Evolutionary conservation across 2,888 invertebrate species (phyloP).

Genomic region (Drosophila atripex): DNA sequence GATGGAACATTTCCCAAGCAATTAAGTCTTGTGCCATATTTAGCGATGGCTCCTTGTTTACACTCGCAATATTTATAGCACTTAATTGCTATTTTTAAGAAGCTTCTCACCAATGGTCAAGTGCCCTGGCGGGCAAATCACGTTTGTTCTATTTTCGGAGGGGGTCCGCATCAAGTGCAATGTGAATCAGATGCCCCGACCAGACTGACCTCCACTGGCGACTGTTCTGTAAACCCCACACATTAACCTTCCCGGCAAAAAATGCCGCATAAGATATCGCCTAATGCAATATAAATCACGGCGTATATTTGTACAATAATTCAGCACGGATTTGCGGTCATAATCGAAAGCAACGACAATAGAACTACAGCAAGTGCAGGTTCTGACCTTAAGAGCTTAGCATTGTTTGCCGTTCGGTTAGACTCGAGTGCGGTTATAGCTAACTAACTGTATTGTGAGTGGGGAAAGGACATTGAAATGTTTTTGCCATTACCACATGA

Average conservation of each 20-base stretch:
- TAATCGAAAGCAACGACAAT: constrained; percentile 57
- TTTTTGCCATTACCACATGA: constrained; percentile 57
- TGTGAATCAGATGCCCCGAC: constrained; percentile 10
- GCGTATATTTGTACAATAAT: constrained; percentile 63
- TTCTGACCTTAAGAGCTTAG: constrained; percentile 59
- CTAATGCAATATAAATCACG: constrained; percentile 48
- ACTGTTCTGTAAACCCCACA: constrained; percentile 5
- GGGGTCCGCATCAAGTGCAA: constrained; percentile 1
- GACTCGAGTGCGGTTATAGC: constrained; percentile 42
- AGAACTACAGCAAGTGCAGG: constrained; percentile 55
- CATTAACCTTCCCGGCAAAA: constrained; percentile 44
- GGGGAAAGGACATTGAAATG: constrained; percentile 73
- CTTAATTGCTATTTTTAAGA: constrained; percentile 67
- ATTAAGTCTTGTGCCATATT: constrained; percentile 60
- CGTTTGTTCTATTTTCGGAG: constrained; percentile 25
- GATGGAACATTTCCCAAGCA: constrained; percentile 50
- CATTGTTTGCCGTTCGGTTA: constrained; percentile 30
- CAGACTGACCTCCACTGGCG: constrained; percentile 16
- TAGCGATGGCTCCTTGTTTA: constrained; percentile 28
- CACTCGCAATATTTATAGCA: constrained; percentile 58
- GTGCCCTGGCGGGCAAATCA: constrained; percentile 2
- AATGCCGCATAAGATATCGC: constrained; percentile 37
- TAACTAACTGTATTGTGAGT: constrained; percentile 60
- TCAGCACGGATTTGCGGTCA: constrained; percentile 59
- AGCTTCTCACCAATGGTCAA: constrained; percentile 40